Evolutionary conservation across 2,113 vertebrate genomes (phyloP).

Genomic region (Etia nguti): DNA sequence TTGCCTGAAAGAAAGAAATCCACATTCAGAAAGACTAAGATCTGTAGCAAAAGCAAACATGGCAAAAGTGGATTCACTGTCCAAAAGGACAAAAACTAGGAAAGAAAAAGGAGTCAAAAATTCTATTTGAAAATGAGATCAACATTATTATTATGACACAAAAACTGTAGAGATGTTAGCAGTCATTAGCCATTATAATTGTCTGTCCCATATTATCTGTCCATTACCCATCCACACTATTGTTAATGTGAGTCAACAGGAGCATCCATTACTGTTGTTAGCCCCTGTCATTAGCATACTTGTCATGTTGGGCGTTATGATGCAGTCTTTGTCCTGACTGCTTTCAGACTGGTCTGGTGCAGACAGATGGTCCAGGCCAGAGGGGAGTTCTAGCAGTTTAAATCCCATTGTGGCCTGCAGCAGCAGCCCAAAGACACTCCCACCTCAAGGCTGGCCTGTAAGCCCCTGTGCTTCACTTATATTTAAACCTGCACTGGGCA

Average conservation of each 20-base stretch:
- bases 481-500: background rate
- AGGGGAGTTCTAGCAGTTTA: slow-evolving; percentile 6
- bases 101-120: background rate
- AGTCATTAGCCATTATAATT: background rate
- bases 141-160: background rate
- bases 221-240: background rate
- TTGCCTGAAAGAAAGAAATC: background rate
- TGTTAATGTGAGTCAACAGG: background rate
- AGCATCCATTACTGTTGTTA: background rate
- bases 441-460: background rate
- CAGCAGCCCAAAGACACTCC: background rate
- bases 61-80: background rate
- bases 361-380: slow-evolving; percentile 42
- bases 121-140: background rate
- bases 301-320: background rate
- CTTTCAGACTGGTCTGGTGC: background rate
- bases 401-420: slow-evolving; percentile 14
- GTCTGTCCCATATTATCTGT: background rate
- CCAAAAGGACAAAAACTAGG: background rate
- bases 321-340: slow-evolving; percentile 7
- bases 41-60: background rate
- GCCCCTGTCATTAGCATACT: background rate
- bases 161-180: background rate
- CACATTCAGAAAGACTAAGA: background rate
- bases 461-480: background rate